Percentiles rank a stretch among this genome's conserved stretches.
These are phyloP conservation scores for Drosophila athabasca DNA, from an alignment of 1,140 invertebrate genomes.

Conservation along the genomic window DNA sequence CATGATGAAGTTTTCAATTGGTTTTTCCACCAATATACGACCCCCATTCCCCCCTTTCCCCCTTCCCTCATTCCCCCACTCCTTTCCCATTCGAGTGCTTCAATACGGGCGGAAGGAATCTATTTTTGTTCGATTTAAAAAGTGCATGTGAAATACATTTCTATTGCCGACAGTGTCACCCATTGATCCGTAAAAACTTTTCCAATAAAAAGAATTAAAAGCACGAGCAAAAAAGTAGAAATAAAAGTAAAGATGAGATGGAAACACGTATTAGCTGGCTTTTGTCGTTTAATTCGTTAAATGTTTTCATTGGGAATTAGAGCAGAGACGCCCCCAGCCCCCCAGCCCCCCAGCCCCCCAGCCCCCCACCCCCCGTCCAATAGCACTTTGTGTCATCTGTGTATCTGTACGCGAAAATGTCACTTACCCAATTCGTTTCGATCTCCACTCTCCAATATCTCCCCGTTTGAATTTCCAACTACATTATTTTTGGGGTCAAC, in stretches of 20 bases:
- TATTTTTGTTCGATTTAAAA: slow-evolving; percentile 78
- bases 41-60: too few relatives aligned
- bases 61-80: not conserved
- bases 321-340: not conserved
- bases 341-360: too few relatives aligned
- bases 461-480: not conserved
- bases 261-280: slow-evolving; percentile 57
- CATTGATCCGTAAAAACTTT: slow-evolving; percentile 56
- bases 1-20: slow-evolving; percentile 82
- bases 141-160: slow-evolving; percentile 76
- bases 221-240: slow-evolving; percentile 1
- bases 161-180: slow-evolving; percentile 45
- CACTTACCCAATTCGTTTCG: not conserved
- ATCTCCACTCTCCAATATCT: not conserved
- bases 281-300: slow-evolving; percentile 66
- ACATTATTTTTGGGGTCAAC: slow-evolving; percentile 19
- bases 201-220: slow-evolving; percentile 60
- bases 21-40: slow-evolving; percentile 63
- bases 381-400: not conserved
- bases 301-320: slow-evolving; percentile 49
- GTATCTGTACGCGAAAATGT: not conserved
- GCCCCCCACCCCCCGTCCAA: too few relatives aligned
- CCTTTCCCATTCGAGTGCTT: slow-evolving; percentile 13
- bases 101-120: slow-evolving; percentile 65
- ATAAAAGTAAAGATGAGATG: not conserved